These are phyloP conservation scores for Pituophis catenifer DNA, from an alignment of 2,113 vertebrate species.

Conservation along the genomic window DNA sequence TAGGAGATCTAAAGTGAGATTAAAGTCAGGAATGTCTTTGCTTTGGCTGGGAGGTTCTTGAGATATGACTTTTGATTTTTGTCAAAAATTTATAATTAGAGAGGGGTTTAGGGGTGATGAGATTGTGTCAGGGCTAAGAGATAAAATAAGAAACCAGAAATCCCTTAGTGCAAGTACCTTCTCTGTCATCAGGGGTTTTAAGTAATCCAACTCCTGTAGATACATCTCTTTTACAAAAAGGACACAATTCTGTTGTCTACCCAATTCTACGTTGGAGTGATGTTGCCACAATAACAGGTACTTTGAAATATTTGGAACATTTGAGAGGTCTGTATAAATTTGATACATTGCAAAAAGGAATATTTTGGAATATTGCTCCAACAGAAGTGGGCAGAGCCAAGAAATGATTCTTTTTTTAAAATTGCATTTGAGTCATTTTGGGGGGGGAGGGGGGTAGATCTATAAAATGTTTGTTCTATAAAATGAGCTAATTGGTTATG, in stretches of 20 bases:
- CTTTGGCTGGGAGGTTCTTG: background rate
- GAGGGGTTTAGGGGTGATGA: background rate
- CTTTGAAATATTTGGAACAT: background rate
- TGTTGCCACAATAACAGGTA: background rate
- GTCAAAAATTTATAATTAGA: background rate
- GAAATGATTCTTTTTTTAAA: background rate
- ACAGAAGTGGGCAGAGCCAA: background rate
- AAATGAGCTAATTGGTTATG: background rate
- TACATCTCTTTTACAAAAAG: background rate
- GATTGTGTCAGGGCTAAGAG: background rate
- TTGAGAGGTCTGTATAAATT: background rate
- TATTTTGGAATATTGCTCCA: background rate
- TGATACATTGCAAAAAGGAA: background rate
- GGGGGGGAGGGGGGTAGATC: too few species aligned
- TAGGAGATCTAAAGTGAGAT: background rate
- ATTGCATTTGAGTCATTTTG: background rate
- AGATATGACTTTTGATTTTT: background rate
- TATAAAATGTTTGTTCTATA: background rate
- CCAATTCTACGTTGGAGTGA: background rate
- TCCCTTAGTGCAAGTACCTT: too few species aligned
- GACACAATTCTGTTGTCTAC: background rate
- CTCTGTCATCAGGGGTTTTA: background rate
- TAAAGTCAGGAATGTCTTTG: background rate
- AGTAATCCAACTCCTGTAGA: background rate
- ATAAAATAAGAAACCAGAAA: background rate